Evolutionary conservation across 2,797 vertebrate species (phyloP).

Genomic region (Falco novaeseelandiae): DNA sequence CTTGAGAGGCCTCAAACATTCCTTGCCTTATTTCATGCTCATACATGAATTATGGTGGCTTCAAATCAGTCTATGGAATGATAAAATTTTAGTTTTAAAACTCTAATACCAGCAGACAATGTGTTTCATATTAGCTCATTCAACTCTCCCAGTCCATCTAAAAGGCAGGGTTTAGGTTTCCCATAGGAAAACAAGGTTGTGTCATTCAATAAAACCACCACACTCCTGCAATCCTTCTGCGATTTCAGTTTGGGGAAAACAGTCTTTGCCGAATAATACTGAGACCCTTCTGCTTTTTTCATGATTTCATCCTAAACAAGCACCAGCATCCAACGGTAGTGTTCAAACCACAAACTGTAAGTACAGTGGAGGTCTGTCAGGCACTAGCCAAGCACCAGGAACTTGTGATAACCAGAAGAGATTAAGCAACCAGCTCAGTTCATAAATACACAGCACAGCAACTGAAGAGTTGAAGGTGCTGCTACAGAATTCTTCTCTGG

Average conservation of each 20-base stretch:
- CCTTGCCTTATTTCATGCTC: constrained; percentile 45
- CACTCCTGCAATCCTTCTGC: constrained; percentile 30
- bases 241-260: constrained; percentile 46
- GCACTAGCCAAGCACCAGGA: neutral
- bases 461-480: neutral
- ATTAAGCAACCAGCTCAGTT: neutral
- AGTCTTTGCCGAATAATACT: constrained; percentile 46
- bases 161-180: constrained; percentile 67
- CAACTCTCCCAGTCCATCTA: constrained; percentile 42
- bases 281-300: constrained; percentile 13
- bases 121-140: constrained; percentile 70
- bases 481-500: neutral
- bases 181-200: constrained; percentile 40
- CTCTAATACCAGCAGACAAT: constrained; percentile 71
- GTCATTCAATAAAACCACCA: constrained; percentile 66
- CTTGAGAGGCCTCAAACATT: constrained; percentile 71
- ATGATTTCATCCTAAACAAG: neutral
- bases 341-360: neutral
- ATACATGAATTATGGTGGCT: neutral
- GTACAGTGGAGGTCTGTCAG: neutral
- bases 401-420: neutral
- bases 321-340: neutral
- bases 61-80: constrained; percentile 49
- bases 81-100: constrained; percentile 71
- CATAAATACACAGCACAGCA: constrained; percentile 9